A percentile compares a stretch with the other conserved stretches of the same genome.
phyloP scores from a whole-genome alignment of 2,888 invertebrate species.

The Athripsodes cinereus region DNA sequence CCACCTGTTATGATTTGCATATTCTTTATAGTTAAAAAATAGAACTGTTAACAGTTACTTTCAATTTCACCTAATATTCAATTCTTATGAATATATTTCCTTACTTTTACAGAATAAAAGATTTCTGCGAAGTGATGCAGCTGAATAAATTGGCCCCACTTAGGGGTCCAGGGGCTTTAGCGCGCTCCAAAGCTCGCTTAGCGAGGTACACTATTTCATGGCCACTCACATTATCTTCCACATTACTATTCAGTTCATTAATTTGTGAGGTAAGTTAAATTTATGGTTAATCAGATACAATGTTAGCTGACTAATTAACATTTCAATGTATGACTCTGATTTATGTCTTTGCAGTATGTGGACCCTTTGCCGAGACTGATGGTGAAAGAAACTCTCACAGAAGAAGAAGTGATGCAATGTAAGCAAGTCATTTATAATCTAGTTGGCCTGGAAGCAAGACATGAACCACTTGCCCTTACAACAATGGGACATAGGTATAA shows the following conservation, averaged over 20 bases:
- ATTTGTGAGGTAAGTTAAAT: conserved; percentile 11
- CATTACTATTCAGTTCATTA: conserved; percentile 69
- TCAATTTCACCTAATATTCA: too few species aligned
- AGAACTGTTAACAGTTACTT: too few species aligned
- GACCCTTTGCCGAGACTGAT: conserved; percentile 76
- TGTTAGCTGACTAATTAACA: background rate
- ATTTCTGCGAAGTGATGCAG: conserved; percentile 85
- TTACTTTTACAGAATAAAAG: conserved; percentile 54
- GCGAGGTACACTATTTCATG: conserved; percentile 79
- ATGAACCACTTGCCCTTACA: conserved; percentile 71
- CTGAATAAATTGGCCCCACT: conserved; percentile 73
- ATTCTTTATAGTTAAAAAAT: too few species aligned
- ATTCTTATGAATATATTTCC: too few species aligned
- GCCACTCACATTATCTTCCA: conserved; percentile 84
- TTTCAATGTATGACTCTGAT: background rate
- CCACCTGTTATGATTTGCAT: too few species aligned
- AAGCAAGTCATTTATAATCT: conserved; percentile 78
- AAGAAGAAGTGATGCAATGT: conserved; percentile 83
- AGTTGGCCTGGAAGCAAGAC: conserved; percentile 73
- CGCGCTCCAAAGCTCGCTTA: conserved; percentile 62
- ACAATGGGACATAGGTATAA: conserved; percentile 62
- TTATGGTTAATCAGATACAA: background rate
- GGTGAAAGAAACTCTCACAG: conserved; percentile 73
- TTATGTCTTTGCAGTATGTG: conserved; percentile 53
- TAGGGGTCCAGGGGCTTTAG: conserved; percentile 53